Conservation (phyloP, 1,140 invertebrate genomes). For the Brachionus plicatilis region DNA sequence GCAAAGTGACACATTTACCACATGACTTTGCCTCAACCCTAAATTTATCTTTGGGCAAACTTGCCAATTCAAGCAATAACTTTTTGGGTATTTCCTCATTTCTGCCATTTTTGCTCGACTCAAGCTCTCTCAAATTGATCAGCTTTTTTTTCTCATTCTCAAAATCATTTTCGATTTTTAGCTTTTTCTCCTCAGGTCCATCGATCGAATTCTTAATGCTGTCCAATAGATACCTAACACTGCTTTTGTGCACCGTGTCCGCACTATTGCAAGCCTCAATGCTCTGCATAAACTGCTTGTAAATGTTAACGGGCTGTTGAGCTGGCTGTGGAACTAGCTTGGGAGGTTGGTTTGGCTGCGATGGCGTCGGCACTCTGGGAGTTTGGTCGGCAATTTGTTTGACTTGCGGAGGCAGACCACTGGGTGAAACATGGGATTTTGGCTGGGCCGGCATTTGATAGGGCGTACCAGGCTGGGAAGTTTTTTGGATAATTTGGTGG, state of each 20-base stretch:
- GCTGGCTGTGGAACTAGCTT: background rate
- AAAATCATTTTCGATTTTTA: background rate
- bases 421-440: background rate
- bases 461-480: background rate
- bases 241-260: slow-evolving; percentile 30
- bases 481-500: background rate
- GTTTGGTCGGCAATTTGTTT: background rate
- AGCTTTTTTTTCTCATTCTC: background rate
- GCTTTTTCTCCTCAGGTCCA: background rate
- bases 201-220: slow-evolving; percentile 34
- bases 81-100: slow-evolving; percentile 5
- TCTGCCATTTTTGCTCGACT: background rate
- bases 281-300: background rate
- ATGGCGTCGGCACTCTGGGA: background rate
- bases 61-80: background rate
- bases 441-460: background rate
- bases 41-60: background rate
- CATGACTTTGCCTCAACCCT: background rate
- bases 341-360: background rate
- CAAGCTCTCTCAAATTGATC: background rate
- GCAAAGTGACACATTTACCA: background rate
- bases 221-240: slow-evolving; percentile 33
- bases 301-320: background rate
- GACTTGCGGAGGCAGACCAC: background rate
- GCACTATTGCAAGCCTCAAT: slow-evolving; percentile 22